Evolutionary conservation across 1,140 invertebrate genomes (phyloP), one percentile per base, ranked within the genome.

Genomic region (Akabosia matsudoensis): DNA sequence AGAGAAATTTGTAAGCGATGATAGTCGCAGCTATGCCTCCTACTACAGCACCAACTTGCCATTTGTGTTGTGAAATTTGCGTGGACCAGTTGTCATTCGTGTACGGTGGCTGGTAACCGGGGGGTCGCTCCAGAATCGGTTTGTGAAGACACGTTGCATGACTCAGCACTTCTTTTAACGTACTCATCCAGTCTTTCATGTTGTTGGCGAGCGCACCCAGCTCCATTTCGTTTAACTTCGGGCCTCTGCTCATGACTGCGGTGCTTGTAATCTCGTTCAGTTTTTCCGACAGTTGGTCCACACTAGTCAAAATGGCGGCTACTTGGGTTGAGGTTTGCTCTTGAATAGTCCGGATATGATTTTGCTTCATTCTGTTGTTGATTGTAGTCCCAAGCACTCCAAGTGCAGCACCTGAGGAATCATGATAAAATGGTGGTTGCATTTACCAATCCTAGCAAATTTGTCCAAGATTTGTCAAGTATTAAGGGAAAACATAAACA

Each of bases 331-430:
- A 34, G 2, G 70, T 72, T 13, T 72, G 7, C 3, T 18, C 33
- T 4, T 37, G 33, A 2, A 72, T 45, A 1, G 34, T 16, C 24
- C 73, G 73, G 28, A 78, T 31, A 24, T 79, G 75, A 4, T 74
- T 34, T n/a, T 76, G 37, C 70, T 75, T 77, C 14, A 79, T 33
- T 31, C 28, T 24, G 2, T 78, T 77, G 71, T 80, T 80, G 3
- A 80, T 80, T 33, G 75, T 75, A 0, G 79, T 75, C 28, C 77
- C 80, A n/a, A 81, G 56, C 1, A 81, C 76, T 0, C 80, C 80
- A 3, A 81, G 33, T 14, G 22, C n/a, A 0, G 76, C 80, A 7
- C 70, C 61, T 67, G 28, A 30, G 13, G n/a, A 67, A 67, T 31
- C 61, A 67, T 4, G n/a, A 13, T 14, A 67, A 67, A 30, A 4